Percentiles rank a stretch among this genome's conserved stretches.
Conservation (phyloP, 2,797 vertebrate species). For the Delichon dasypus region DNA sequence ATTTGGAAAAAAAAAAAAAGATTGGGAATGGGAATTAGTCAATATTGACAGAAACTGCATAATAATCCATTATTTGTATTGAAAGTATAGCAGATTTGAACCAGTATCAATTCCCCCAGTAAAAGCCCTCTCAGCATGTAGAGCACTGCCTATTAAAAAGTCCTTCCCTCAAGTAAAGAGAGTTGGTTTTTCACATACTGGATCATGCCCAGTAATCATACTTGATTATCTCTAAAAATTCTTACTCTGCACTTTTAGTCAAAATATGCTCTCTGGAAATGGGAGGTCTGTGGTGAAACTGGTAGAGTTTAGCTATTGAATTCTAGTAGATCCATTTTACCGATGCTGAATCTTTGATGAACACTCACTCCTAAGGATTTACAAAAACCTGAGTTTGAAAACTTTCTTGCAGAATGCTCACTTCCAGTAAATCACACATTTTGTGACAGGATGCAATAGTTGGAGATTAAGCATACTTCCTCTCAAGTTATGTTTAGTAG, state of each 20-base stretch:
- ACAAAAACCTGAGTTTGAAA: neutral
- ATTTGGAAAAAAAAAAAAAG: neutral
- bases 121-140: neutral
- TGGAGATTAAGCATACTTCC: neutral
- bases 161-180: neutral
- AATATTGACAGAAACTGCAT: neutral
- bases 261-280: neutral
- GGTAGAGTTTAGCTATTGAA: neutral
- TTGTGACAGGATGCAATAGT: neutral
- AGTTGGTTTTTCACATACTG: neutral
- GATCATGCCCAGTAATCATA: neutral
- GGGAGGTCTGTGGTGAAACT: neutral
- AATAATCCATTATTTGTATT: neutral
- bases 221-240: neutral
- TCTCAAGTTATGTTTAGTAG: neutral
- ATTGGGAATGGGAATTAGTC: neutral
- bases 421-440: neutral
- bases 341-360: neutral
- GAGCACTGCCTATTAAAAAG: neutral
- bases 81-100: neutral
- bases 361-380: neutral
- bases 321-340: neutral
- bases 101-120: neutral
- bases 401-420: neutral
- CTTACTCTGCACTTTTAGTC: neutral